Percentiles rank a stretch among this genome's conserved stretches.
Evolutionary conservation across 2,113 vertebrate species (phyloP).

Genomic region (Helogale parvula): DNA sequence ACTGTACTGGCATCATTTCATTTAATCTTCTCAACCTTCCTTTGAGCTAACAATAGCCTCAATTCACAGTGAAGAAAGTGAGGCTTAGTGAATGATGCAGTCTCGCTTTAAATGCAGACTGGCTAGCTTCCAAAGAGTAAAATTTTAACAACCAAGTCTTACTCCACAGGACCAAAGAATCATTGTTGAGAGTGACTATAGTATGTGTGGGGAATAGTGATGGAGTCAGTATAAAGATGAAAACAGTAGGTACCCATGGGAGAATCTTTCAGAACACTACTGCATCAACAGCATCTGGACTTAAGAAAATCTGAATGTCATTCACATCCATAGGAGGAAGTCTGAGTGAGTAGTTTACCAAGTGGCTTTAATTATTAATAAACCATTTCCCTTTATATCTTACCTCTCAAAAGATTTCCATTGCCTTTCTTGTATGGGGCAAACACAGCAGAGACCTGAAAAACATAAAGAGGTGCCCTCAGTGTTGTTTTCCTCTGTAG

Average conservation of each 20-base stretch:
- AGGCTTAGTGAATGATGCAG: not conserved
- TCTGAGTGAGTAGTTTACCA: not conserved
- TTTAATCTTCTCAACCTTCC: not conserved
- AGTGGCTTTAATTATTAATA: slow-evolving; percentile 39
- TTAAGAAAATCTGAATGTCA: not conserved
- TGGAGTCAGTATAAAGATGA: not conserved
- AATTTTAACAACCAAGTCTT: not conserved
- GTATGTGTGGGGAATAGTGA: not conserved
- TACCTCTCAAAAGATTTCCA: not conserved
- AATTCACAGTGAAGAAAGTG: not conserved
- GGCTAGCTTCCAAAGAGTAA: not conserved
- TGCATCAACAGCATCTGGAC: not conserved
- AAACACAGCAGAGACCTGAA: not conserved
- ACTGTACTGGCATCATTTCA: not conserved
- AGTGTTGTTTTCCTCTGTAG: not conserved
- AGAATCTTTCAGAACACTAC: not conserved
- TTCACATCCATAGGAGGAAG: not conserved
- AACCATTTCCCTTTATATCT: not conserved
- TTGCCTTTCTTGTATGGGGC: not conserved
- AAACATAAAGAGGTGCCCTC: not conserved
- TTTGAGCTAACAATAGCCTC: not conserved
- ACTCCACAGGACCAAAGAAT: not conserved
- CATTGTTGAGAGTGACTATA: not conserved
- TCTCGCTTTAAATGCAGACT: not conserved
- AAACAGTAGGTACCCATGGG: not conserved